Percentiles rank a stretch among this genome's conserved stretches.
Conservation (phyloP, 2,888 invertebrate genomes). For the Cylindroiulus punctatus region DNA sequence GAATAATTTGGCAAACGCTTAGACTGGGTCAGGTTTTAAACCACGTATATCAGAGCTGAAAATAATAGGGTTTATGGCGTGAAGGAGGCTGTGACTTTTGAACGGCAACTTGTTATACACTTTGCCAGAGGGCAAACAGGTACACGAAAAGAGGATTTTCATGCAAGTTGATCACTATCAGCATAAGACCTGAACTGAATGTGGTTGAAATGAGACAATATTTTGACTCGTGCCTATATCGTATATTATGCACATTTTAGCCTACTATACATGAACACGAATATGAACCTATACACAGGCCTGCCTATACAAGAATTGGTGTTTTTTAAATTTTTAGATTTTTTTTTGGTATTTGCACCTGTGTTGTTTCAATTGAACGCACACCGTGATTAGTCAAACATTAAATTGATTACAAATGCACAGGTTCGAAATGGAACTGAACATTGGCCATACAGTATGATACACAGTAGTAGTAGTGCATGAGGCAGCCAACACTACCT, state of each 20-base stretch:
- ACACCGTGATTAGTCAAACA: not conserved
- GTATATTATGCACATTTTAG: too few species aligned
- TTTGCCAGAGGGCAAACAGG: not conserved
- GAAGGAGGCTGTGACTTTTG: conserved; percentile 20
- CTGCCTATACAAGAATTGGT: too few species aligned
- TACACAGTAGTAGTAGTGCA: too few species aligned
- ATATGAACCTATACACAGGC: too few species aligned
- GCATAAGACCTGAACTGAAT: not conserved
- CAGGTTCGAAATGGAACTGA: not conserved
- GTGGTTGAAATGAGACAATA: not conserved
- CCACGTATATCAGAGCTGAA: conserved; percentile 25
- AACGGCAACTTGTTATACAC: conserved; percentile 35
- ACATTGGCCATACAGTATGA: not conserved
- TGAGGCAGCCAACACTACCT: not conserved
- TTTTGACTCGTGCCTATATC: too few species aligned
- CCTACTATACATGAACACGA: too few species aligned
- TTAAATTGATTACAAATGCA: not conserved
- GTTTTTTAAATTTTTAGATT: too few species aligned
- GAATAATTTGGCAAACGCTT: conserved; percentile 42
- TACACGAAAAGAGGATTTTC: not conserved
- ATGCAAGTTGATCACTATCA: not conserved
- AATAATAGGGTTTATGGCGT: conserved; percentile 41
- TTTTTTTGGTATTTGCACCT: too few species aligned
- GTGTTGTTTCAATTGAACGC: too few species aligned
- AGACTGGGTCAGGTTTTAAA: conserved; percentile 30